A percentile compares a stretch with the other conserved stretches of the same genome.
Evolutionary conservation across 2,797 vertebrate species (phyloP).

Genomic region (Rhodeus uyekii): DNA sequence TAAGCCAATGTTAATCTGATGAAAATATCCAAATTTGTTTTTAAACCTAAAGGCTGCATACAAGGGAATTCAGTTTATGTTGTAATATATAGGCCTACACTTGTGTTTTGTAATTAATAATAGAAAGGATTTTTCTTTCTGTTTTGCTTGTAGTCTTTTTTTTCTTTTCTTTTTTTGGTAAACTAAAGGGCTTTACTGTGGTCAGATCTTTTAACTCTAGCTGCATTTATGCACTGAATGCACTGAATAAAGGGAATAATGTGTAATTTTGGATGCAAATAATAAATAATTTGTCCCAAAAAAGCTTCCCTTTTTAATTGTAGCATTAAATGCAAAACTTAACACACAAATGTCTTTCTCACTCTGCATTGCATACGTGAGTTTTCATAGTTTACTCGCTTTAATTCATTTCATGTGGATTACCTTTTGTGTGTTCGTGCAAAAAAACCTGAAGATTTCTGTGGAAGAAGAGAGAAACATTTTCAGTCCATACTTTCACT

Average conservation of each 20-base stretch:
- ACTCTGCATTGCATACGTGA: background rate
- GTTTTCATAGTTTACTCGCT: background rate
- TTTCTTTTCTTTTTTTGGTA: background rate
- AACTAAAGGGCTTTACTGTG: background rate
- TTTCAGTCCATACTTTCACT: background rate
- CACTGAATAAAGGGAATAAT: background rate
- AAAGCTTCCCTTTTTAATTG: background rate
- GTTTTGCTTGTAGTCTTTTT: background rate
- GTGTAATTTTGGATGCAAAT: background rate
- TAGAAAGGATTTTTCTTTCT: background rate
- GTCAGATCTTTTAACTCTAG: background rate
- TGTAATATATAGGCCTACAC: background rate
- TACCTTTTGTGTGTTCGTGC: background rate
- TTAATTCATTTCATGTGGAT: background rate
- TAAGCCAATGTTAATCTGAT: background rate
- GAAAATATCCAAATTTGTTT: background rate
- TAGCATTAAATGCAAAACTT: background rate
- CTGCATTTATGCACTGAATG: background rate
- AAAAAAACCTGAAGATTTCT: background rate
- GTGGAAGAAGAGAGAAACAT: no score
- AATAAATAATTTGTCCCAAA: conserved; percentile 2
- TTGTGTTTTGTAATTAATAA: conserved; percentile 18
- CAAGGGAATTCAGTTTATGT: background rate
- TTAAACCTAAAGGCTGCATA: background rate
- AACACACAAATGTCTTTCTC: background rate